Conservation (phyloP, 2,888 invertebrate species). For the Chrysodeixis includens region DNA sequence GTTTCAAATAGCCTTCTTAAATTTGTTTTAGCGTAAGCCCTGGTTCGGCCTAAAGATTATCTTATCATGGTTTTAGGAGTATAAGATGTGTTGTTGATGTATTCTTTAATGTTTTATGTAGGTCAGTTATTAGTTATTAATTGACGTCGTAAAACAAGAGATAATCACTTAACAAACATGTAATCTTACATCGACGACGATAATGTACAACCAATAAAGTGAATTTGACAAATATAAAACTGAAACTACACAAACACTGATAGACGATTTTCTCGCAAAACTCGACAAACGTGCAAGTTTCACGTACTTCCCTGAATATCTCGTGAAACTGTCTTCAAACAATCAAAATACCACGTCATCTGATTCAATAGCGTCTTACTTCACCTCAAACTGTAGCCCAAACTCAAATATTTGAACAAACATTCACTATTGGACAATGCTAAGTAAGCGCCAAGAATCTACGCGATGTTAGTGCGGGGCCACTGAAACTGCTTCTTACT, state of each 20-base stretch:
- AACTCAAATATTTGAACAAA: slow-evolving; percentile 62
- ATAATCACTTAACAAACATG: too few species aligned
- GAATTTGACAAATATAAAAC: background rate
- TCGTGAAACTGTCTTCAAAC: slow-evolving; percentile 46
- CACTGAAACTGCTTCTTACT: slow-evolving; percentile 11
- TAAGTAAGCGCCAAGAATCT: slow-evolving; percentile 63
- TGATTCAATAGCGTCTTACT: slow-evolving; percentile 57
- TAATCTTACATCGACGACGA: too few species aligned
- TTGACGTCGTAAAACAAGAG: too few species aligned
- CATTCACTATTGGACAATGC: slow-evolving; percentile 62
- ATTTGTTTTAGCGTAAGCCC: slow-evolving; percentile 25
- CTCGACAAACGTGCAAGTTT: slow-evolving; percentile 15
- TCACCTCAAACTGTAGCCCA: slow-evolving; percentile 59
- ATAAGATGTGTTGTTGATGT: too few species aligned
- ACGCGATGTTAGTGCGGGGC: slow-evolving; percentile 34
- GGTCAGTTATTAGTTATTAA: too few species aligned
- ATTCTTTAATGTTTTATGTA: too few species aligned
- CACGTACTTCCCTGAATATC: slow-evolving; percentile 27
- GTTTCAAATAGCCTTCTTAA: slow-evolving; percentile 43
- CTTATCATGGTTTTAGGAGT: background rate
- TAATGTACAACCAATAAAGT: too few species aligned
- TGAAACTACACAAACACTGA: background rate
- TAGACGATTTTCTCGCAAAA: background rate
- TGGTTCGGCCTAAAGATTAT: background rate
- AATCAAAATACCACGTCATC: slow-evolving; percentile 60